phyloP scores from a whole-genome alignment of 2,888 invertebrate species.

The Punctoribates punctum region DNA sequence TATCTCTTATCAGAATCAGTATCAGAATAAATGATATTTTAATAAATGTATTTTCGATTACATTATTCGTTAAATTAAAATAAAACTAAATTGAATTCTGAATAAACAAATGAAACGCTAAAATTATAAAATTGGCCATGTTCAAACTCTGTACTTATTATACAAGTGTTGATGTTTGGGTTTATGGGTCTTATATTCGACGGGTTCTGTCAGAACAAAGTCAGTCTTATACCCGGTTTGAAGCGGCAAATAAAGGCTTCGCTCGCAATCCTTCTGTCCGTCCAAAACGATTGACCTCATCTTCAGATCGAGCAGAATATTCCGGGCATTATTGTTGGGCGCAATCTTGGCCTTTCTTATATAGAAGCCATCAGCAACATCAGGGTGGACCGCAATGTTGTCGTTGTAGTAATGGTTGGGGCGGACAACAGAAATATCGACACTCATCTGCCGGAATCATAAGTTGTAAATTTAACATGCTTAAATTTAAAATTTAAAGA shows the following conservation, averaged over 20 bases:
- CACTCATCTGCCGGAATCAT: neutral
- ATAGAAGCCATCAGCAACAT: neutral
- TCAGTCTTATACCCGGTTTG: conserved; percentile 11
- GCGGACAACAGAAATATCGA: neutral
- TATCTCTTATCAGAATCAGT: no score
- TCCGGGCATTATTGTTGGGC: neutral
- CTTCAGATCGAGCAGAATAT: conserved; percentile 1
- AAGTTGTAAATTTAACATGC: no score
- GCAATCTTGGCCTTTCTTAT: conserved; percentile 7
- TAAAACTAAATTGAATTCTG: no score
- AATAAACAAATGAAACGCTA: no score
- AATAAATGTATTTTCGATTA: no score
- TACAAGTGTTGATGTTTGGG: conserved; percentile 17
- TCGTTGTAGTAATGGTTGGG: neutral
- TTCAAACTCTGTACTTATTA: conserved; percentile 10
- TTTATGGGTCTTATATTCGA: conserved; percentile 12
- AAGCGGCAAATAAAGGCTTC: neutral
- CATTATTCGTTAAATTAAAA: no score
- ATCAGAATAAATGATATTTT: no score
- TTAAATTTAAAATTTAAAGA: no score
- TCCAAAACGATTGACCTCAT: conserved; percentile 3
- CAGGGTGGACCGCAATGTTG: neutral
- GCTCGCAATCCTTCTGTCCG: neutral
- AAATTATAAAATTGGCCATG: no score
- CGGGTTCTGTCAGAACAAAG: neutral